A percentile compares a stretch with the other conserved stretches of the same genome.
Conservation (phyloP, 2,113 vertebrate species). For the Atractosteus spatula region DNA sequence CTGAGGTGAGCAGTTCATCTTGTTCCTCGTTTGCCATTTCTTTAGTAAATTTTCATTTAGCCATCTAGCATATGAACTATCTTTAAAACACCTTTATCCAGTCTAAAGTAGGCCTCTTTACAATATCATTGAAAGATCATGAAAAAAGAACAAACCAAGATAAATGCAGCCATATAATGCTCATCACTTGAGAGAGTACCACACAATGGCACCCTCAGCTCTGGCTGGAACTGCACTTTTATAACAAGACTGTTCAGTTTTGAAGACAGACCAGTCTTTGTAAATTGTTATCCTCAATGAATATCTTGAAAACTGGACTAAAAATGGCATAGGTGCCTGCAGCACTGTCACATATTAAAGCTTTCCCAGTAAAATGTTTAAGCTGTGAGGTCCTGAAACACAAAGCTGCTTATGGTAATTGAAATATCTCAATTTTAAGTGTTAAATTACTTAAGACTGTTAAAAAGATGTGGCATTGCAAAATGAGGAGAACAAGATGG, state of each 20-base stretch:
- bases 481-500: too few species aligned
- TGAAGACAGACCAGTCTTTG: constrained; percentile 13
- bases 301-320: background rate
- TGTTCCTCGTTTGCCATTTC: too few species aligned
- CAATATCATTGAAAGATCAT: background rate
- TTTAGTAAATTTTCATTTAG: too few species aligned
- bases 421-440: too few species aligned
- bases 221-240: constrained; percentile 27
- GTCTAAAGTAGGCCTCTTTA: constrained; percentile 24
- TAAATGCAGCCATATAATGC: constrained; percentile 2
- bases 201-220: constrained; percentile 1
- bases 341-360: background rate
- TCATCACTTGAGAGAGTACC: constrained; percentile 9
- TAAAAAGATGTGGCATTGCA: too few species aligned
- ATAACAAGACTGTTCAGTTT: constrained; percentile 5
- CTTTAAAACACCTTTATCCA: background rate
- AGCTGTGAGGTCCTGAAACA: background rate
- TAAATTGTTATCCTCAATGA: background rate
- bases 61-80: too few species aligned
- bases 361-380: background rate
- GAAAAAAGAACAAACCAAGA: constrained; percentile 18
- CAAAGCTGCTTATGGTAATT: too few species aligned
- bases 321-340: background rate
- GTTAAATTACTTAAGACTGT: too few species aligned
- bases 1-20: too few species aligned